phyloP scores from a whole-genome alignment of 2,797 vertebrate species.

The Echiichthys vipera region DNA sequence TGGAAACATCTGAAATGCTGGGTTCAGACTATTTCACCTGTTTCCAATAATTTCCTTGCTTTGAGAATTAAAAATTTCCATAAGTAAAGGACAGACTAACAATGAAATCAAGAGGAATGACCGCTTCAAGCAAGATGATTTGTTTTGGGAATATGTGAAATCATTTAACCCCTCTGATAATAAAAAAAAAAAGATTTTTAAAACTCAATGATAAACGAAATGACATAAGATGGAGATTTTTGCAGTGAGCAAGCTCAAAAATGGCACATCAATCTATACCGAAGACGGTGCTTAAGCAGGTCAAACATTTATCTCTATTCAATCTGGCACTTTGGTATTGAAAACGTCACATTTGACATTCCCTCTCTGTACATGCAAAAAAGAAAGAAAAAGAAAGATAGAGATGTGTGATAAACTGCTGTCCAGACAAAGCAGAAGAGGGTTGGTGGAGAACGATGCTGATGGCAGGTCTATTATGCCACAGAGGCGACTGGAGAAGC shows the following conservation, averaged over 20 bases:
- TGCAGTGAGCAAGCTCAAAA: constrained; percentile 4
- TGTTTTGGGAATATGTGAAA: constrained; percentile 1
- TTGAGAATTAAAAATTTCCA: neutral
- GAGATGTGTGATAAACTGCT: constrained; percentile 67
- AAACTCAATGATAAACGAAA: constrained; percentile 1
- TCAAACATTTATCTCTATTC: constrained; percentile 57
- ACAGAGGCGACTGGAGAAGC: constrained; percentile 63
- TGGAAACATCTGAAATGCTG: neutral
- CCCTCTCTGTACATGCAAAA: constrained; percentile 29
- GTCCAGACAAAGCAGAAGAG: constrained; percentile 66
- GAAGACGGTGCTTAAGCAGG: constrained; percentile 33
- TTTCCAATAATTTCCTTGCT: neutral
- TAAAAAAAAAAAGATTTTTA: constrained; percentile 17
- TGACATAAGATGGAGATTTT: constrained; percentile 32
- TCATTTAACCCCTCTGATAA: neutral
- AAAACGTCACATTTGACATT: constrained; percentile 64
- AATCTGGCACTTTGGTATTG: constrained; percentile 47
- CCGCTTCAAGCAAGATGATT: neutral
- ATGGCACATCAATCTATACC: constrained; percentile 27
- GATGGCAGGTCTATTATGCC: constrained; percentile 79
- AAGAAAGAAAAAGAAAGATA: constrained; percentile 17
- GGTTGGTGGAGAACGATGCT: constrained; percentile 56
- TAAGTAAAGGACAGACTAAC: neutral
- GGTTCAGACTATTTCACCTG: constrained; percentile 3
- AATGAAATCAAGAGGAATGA: neutral